These are phyloP conservation scores for Opisthograptis luteolata DNA, from an alignment of 2,888 invertebrate genomes.

Conservation along the genomic window DNA sequence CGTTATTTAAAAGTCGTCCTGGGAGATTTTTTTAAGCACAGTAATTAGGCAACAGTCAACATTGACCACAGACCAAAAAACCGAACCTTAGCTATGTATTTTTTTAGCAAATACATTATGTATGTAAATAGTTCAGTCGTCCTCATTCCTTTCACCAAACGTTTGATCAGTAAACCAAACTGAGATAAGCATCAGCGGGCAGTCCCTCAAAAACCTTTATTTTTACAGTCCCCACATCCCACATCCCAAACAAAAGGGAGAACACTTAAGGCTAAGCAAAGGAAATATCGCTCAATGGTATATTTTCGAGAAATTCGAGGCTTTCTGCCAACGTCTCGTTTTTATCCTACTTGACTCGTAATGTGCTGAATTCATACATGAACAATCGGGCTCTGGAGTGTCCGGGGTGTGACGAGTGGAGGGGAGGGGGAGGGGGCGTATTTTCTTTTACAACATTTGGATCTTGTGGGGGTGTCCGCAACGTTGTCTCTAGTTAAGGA, in stretches of 20 bases:
- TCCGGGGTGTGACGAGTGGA: slow-evolving; percentile 47
- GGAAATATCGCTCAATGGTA: slow-evolving; percentile 74
- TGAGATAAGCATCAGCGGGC: slow-evolving; percentile 19
- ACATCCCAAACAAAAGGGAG: slow-evolving; percentile 42
- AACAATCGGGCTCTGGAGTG: slow-evolving; percentile 81
- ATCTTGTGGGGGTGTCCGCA: slow-evolving; percentile 44
- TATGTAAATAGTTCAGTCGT: no score
- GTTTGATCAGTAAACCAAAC: slow-evolving; percentile 25
- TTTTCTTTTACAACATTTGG: slow-evolving; percentile 69
- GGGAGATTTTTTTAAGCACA: no score
- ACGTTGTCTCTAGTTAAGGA: slow-evolving; percentile 45
- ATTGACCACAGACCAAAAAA: no score
- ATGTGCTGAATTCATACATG: slow-evolving; percentile 90
- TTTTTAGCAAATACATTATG: no score
- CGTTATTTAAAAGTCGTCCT: no score
- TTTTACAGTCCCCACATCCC: slow-evolving; percentile 30
- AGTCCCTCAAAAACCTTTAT: slow-evolving; percentile 28
- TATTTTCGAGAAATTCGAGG: slow-evolving; percentile 63
- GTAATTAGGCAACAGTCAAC: no score
- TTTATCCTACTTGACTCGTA: slow-evolving; percentile 86
- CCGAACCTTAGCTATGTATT: no score
- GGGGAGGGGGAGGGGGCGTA: slow-evolving; percentile 47
- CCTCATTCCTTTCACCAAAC: slow-evolving; percentile 1
- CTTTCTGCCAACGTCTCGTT: slow-evolving; percentile 76
- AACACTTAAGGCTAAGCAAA: slow-evolving; percentile 45